phyloP scores from a whole-genome alignment of 2,113 vertebrate genomes.

The Chloropsis cyanopogon region DNA sequence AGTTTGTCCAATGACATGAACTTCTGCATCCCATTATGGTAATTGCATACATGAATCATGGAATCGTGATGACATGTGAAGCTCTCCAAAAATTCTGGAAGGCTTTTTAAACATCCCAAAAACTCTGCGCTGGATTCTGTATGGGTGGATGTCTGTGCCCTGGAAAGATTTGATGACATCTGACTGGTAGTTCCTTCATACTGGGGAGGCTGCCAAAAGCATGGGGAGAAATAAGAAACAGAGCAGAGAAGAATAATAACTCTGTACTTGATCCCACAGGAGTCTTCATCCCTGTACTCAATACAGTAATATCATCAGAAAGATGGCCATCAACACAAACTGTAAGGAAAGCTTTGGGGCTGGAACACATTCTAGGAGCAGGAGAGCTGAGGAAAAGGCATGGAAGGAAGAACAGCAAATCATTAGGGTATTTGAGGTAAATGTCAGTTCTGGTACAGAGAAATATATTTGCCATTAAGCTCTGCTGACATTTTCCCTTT shows the following conservation, averaged over 20 bases:
- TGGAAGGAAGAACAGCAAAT: not conserved
- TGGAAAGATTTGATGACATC: not conserved
- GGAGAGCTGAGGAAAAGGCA: not conserved
- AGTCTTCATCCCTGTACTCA: not conserved
- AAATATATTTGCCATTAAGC: not conserved
- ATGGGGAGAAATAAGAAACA: not conserved
- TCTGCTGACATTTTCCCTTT: slow-evolving; percentile 31
- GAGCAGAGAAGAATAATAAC: not conserved
- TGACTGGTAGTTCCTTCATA: not conserved
- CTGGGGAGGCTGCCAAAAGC: not conserved
- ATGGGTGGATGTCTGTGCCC: not conserved
- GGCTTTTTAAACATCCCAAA: not conserved
- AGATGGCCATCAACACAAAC: not conserved
- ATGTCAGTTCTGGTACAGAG: not conserved
- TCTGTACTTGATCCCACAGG: not conserved
- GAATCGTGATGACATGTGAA: not conserved
- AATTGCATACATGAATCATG: not conserved
- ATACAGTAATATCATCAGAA: not conserved
- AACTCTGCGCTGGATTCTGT: not conserved
- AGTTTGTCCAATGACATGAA: not conserved
- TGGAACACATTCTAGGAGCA: not conserved
- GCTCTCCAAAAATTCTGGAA: not conserved
- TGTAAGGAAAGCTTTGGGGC: not conserved
- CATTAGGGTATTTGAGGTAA: not conserved
- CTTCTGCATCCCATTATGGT: not conserved